These are phyloP conservation scores for Excalfactoria chinensis DNA, from an alignment of 2,113 vertebrate species.

Conservation along the genomic window DNA sequence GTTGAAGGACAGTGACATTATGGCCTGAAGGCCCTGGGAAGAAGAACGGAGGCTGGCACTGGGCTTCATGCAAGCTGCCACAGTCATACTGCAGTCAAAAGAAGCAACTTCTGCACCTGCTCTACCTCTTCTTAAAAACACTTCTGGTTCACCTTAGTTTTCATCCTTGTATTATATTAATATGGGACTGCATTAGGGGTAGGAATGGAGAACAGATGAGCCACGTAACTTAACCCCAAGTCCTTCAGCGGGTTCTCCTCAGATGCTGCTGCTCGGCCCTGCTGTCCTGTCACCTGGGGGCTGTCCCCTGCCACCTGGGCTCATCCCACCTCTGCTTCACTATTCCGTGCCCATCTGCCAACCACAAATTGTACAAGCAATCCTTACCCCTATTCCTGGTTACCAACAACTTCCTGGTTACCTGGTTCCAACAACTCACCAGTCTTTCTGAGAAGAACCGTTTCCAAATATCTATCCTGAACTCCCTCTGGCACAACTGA, in stretches of 20 bases:
- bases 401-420: not conserved
- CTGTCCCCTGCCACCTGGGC: not conserved
- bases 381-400: too few species aligned
- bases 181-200: not conserved
- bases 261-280: not conserved
- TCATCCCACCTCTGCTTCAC: not conserved
- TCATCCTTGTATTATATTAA: not conserved
- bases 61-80: rapidly evolving
- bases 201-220: rapidly evolving
- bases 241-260: not conserved
- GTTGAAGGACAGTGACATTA: not conserved
- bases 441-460: too few species aligned
- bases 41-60: not conserved
- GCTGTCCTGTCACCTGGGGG: too few species aligned
- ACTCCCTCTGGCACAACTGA: too few species aligned
- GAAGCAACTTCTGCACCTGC: not conserved
- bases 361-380: not conserved
- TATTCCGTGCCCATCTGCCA: not conserved
- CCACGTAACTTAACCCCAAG: not conserved
- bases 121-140: not conserved
- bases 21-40: not conserved
- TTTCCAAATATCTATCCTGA: too few species aligned
- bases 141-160: conserved; percentile 23
- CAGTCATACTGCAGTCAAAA: rapidly evolving
- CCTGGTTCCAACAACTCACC: not conserved